Base-by-base conservation (phyloP, 2,797 vertebrate genomes). In the Agapornis canus region DNA sequence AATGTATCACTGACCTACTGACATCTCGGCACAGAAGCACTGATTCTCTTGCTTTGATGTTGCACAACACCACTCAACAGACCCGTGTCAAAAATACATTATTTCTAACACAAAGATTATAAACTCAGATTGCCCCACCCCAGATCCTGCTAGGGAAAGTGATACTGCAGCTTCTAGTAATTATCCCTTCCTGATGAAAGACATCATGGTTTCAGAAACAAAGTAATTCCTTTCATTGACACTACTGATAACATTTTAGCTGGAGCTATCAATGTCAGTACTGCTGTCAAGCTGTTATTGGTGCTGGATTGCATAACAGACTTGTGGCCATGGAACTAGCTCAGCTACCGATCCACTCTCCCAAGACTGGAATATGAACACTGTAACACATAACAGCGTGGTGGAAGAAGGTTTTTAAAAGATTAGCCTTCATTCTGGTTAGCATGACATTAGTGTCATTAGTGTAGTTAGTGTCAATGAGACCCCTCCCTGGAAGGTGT, bases 1-100 rank as follows among this genome's bases (percentile, higher is more conserved):
- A 81, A 32, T 4, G 40, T 48, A 12, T 70, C 56, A 20, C 49
- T 94, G 94, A 82, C 95, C 88, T 60, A 52, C 20, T 77, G 86
- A 59, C 47, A 65, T 6, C 66, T 37, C 72, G 40, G 57, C 61
- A 68, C 35, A 83, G 39, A 6, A 84, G 47, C 20, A 22, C 40
- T 2, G 15, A 5, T 19, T 70, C 37, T 47, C 56, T 69, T 22
- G 31, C 47, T 84, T 56, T 85, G 47, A 77, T 73, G 64, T 23
- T 65, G 75, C 49, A 42, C 73, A 78, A 45, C 37, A 51, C 49
- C 87, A 83, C 65, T 26, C 21, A 18, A 21, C 52, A 65, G 32
- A 80, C 35, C 31, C 68, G 64, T 1, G 0, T 29, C 54, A 63
- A 82, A 82, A 91, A 70, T 4, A 37, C 0, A 0, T 26, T 37